Evolutionary conservation across 2,888 invertebrate genomes (phyloP), one percentile per base, ranked within the genome.

Genomic region (Encarsia formosa): DNA sequence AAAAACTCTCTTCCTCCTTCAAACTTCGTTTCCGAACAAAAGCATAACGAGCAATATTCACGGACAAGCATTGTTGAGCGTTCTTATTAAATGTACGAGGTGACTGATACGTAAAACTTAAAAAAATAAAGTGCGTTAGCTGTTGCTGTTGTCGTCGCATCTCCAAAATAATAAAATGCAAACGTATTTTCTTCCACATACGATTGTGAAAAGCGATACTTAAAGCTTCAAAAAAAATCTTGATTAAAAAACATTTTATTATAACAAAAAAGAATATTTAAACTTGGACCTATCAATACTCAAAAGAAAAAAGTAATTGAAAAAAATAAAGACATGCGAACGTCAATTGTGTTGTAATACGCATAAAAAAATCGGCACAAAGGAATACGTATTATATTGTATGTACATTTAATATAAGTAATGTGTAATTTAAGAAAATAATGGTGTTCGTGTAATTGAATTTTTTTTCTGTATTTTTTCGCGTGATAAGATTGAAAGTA

Each of bases 351-450:
- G 34, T n/a, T n/a, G 24, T 18, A 45, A 45, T 56, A 49, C 57
- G 59, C 57, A 49, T 39, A 45, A 32, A 49, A 50, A 54, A 56
- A 59, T 60, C 55, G 60, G 64, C 65, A 64, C 66, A 66, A 66
- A 65, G 56, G 47, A 61, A 58, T 44, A 60, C 43, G 54, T 52
- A 54, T 57, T 54, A 57, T 51, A 50, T 57, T 57, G 61, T 54
- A n/a, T 58, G 61, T 54, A 56, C 26, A 58, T 62, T 53, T 62
- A 61, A 61, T 60, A 32, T 59, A 62, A 65, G 47, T 50, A 59
- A 46, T 61, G 57, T 61, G 61, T 60, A 61, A 59, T 37, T 58
- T 59, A 57, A 59, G 49, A 46, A 57, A 51, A 44, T 52, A 49
- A 53, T 15, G 35, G 54, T 40, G 52, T 59, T 57, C 48, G 53